A percentile compares a stretch with the other conserved stretches of the same genome.
phyloP scores from a whole-genome alignment of 2,113 vertebrate genomes.

The Macquaria australasica region DNA sequence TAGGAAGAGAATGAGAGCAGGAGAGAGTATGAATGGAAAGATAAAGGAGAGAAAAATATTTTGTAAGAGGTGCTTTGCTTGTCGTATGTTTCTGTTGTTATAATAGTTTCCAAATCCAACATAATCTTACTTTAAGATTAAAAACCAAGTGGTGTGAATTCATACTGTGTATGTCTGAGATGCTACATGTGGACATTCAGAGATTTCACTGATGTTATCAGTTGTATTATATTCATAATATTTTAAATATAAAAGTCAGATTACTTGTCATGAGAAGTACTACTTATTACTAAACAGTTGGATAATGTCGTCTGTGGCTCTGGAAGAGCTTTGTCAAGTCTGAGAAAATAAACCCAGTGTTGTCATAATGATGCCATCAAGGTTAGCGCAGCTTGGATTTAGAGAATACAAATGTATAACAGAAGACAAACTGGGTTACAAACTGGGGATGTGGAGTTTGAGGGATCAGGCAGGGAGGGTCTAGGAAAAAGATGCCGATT shows the following conservation, averaged over 20 bases:
- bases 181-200: not conserved
- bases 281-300: not conserved
- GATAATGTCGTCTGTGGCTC: not conserved
- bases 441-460: too few relatives aligned
- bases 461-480: too few relatives aligned
- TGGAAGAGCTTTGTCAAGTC: not conserved
- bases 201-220: not conserved
- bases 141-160: not conserved
- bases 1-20: constrained; percentile 26
- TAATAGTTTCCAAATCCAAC: not conserved
- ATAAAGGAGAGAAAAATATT: constrained; percentile 14
- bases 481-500: too few relatives aligned
- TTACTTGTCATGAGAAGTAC: not conserved
- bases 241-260: not conserved
- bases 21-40: constrained; percentile 22
- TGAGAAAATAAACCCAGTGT: not conserved
- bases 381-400: not conserved
- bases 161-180: not conserved
- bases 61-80: not conserved
- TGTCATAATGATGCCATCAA: not conserved
- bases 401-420: not conserved
- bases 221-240: not conserved
- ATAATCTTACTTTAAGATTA: not conserved
- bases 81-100: not conserved
- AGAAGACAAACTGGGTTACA: not conserved